phyloP scores from a whole-genome alignment of 2,797 vertebrate species.

The Cottoperca gobio region DNA sequence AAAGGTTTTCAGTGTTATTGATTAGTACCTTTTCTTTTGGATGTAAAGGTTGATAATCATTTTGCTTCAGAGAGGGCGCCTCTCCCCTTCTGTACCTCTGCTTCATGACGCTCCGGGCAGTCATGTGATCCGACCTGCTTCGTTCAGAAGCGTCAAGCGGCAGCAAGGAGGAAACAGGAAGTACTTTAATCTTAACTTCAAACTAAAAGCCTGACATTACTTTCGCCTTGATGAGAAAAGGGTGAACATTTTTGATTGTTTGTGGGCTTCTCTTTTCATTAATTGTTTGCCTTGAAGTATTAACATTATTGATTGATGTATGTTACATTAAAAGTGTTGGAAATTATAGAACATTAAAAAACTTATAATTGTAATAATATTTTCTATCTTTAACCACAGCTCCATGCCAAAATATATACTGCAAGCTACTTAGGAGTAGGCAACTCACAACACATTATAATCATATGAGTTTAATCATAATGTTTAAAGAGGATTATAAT shows the following conservation, averaged over 20 bases:
- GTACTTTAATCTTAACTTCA: conserved; percentile 21
- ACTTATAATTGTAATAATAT: neutral
- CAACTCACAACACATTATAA: neutral
- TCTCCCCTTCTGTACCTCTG: conserved; percentile 80
- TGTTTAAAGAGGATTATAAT: neutral
- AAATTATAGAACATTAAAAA: no score
- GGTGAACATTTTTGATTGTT: neutral
- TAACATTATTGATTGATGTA: neutral
- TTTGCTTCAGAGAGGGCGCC: conserved; percentile 88
- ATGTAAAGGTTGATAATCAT: conserved; percentile 40
- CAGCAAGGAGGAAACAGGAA: conserved; percentile 27
- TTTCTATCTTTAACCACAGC: neutral
- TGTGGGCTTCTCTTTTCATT: neutral
- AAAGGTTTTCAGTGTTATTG: conserved; percentile 18
- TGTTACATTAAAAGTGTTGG: neutral
- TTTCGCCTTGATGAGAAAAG: neutral
- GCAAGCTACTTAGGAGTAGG: neutral
- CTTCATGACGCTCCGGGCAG: conserved; percentile 85
- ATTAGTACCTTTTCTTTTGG: conserved; percentile 25
- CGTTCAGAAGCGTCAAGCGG: conserved; percentile 75
- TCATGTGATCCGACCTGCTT: conserved; percentile 89
- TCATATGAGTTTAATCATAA: neutral
- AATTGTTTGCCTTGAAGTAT: neutral
- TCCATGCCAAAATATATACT: neutral
- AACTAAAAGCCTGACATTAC: conserved; percentile 44